Base-by-base conservation (phyloP, 2,888 invertebrate species). In the Alloplasta piceator region DNA sequence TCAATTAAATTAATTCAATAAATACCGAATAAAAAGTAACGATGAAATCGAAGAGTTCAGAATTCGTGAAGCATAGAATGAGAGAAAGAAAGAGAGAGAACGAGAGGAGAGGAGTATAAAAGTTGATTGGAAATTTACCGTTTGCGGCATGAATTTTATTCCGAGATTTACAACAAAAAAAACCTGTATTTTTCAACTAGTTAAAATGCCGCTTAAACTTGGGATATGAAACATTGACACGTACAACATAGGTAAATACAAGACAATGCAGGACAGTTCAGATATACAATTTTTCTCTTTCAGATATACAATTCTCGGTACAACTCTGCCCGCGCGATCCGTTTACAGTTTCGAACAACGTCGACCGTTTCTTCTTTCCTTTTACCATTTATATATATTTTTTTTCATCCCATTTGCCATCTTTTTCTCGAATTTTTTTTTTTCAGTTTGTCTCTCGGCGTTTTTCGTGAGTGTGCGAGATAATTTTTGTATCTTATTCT, bases 211-310 rank as follows among this genome's bases (percentile, higher is more conserved):
- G 89, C 90, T 90, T 90, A 89, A 88, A 87, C 87, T 87, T 88
- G 78, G 87, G 87, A 90, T 91, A 91, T 91, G 90, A 92, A 91
- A 92, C 91, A 92, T 90, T 91, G 92, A 91, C 91, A 91, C 90
- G 88, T 91, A 91, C 88, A 92, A 92, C 92, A 91, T 90, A 92
- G 89, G 89, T 91, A 90, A 26, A 90, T 92, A 91, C 91, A 92
- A 90, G 90, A 91, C 89, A 87, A 89, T 88, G 87, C 46, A 88
- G 89, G 89, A 91, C 89, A 90, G 89, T 89, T 90, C 87, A 88
- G 86, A 88, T 90, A 87, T 88, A 88, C 87, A 86, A 85, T 86
- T 26, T 26, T 26, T 83, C 82, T 82, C 82, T 78, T 79, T 84
- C 84, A 85, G 85, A 84, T 85, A 83, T 84, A 85, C 83, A 82